Evolutionary conservation across 2,888 invertebrate genomes (phyloP), one percentile per base, ranked within the genome.

Genomic region (Dendrolimus pini): DNA sequence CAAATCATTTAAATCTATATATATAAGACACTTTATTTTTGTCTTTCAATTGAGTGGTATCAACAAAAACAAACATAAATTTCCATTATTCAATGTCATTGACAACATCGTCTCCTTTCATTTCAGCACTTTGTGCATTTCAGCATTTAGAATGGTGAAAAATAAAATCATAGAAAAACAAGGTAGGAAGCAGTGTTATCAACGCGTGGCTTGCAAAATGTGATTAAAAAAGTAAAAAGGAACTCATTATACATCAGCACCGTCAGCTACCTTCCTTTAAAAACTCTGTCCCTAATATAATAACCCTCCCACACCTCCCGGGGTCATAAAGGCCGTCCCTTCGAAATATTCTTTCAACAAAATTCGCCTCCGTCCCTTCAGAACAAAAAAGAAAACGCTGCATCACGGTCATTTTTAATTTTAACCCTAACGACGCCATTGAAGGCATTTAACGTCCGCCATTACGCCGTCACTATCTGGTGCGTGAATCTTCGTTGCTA

Each of bases 321-420:
- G 79, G 80, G 78, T 74, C 78, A 75, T 82, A 82, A 83, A 77
- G 77, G 71, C 68, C 78, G 75, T 78, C 86, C 88, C 86, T 85
- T 82, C 83, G 70, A 80, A 82, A 86, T 82, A 85, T 89, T 88
- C 89, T 88, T 89, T 87, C 82, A 87, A 78, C 82, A 77, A 78
- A 82, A 81, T 70, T 74, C 70, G 60, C 72, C 75, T 75, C 70
- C 72, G 75, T 78, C 84, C 85, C 80, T 85, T 83, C 69, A 65
- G 67, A 78, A 79, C 80, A 85, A 88, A 89, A 89, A 89, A 83
- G 87, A 89, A 89, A 88, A 73, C 78, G 89, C 89, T 74, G 78
- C 76, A 82, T 90, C 89, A 89, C 85, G 83, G 80, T 79, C 86
- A 79, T 86, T 88, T 89, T 89, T 89, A 90, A 90, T 89, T 88